A percentile compares a stretch with the other conserved stretches of the same genome.
Conservation (phyloP, 2,797 vertebrate genomes). For the Chelmon rostratus region DNA sequence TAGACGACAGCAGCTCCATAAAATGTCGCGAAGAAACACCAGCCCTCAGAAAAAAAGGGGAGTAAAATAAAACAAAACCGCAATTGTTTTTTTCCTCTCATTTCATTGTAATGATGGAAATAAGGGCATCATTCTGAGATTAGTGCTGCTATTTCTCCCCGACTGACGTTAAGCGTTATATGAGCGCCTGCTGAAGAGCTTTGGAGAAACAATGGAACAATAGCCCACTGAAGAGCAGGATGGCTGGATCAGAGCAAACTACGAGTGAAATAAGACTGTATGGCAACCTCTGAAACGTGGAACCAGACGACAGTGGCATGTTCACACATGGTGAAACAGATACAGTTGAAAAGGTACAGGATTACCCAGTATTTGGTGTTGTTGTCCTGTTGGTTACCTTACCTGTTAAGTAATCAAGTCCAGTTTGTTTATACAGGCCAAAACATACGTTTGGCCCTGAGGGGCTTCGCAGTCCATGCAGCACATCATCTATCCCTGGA, state of each 20-base stretch:
- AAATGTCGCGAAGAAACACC: slow-evolving; percentile 73
- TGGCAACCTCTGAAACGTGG: slow-evolving; percentile 10
- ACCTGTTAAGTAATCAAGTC: background rate
- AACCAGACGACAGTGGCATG: background rate
- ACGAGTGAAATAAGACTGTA: background rate
- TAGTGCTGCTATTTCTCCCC: slow-evolving; percentile 77
- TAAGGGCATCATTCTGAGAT: slow-evolving; percentile 87
- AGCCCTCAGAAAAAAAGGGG: slow-evolving; percentile 53
- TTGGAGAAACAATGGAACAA: slow-evolving; percentile 63
- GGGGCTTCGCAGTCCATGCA: no score
- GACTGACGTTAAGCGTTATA: slow-evolving; percentile 71
- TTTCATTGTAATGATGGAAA: slow-evolving; percentile 87
- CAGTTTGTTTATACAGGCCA: background rate
- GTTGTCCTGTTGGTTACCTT: background rate
- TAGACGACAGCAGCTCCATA: slow-evolving; percentile 82
- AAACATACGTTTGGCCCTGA: background rate
- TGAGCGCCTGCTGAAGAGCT: slow-evolving; percentile 68
- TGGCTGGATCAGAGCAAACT: slow-evolving; percentile 26
- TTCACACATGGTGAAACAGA: background rate
- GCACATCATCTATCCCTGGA: background rate
- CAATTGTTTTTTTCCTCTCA: slow-evolving; percentile 72
- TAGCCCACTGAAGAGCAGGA: slow-evolving; percentile 37
- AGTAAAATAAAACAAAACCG: slow-evolving; percentile 72
- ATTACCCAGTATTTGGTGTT: background rate
- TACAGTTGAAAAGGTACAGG: background rate